Conservation (phyloP, 2,113 vertebrate genomes). For the Gopherus flavomarginatus region DNA sequence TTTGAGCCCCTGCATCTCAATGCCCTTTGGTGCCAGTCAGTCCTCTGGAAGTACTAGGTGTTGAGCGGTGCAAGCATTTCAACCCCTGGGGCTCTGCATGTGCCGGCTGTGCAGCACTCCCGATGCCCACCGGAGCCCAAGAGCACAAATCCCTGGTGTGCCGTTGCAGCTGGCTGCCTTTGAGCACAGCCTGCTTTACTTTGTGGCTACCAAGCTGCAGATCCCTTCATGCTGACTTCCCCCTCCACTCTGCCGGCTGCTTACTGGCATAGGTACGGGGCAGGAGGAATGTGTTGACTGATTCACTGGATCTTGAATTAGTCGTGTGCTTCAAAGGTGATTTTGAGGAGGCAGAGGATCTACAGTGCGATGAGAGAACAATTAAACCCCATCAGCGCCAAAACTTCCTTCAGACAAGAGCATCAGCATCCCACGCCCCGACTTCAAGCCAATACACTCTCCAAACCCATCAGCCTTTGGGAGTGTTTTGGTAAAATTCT, state of each 20-base stretch:
- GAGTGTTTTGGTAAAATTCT: not conserved
- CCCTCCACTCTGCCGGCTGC: not conserved
- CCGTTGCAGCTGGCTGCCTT: not conserved
- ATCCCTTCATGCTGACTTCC: rapidly evolving
- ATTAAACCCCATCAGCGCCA: not conserved
- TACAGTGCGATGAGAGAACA: not conserved
- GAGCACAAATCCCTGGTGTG: not conserved
- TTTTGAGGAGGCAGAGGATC: not conserved
- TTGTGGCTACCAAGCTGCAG: not conserved
- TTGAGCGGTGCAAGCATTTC: not conserved
- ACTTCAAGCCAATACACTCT: not conserved
- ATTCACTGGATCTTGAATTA: not conserved
- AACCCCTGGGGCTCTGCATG: not conserved
- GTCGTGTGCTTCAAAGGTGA: not conserved
- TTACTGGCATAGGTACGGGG: not conserved
- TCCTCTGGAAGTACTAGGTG: too few relatives aligned
- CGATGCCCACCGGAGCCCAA: not conserved
- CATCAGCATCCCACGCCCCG: not conserved
- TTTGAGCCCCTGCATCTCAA: too few relatives aligned
- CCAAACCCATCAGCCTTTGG: not conserved
- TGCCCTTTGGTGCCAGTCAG: too few relatives aligned
- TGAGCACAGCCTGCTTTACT: not conserved
- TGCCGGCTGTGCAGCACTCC: not conserved
- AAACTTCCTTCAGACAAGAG: not conserved
- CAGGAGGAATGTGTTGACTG: not conserved